Percentiles rank a stretch among this genome's conserved stretches.
Evolutionary conservation across 2,888 invertebrate genomes (phyloP).

Genomic region (Odontomyia ornata): DNA sequence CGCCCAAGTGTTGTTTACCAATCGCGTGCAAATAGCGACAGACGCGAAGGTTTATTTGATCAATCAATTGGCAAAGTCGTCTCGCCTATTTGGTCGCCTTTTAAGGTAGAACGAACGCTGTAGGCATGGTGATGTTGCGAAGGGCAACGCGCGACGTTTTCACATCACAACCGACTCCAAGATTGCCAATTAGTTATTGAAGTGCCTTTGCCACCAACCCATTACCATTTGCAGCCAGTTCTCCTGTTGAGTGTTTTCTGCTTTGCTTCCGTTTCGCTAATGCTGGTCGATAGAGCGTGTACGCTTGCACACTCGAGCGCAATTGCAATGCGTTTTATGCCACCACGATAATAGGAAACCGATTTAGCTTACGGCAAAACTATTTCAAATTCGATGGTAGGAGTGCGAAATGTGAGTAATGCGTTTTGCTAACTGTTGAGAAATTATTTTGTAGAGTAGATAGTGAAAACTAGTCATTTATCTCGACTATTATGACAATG

Average conservation of each 20-base stretch:
- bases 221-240: background rate
- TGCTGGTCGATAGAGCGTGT: no score
- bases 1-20: constrained; percentile 23
- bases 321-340: no score
- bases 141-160: constrained; percentile 31
- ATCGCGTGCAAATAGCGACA: background rate
- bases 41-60: constrained; percentile 20
- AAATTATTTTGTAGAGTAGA: no score
- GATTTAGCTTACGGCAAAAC: no score
- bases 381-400: no score
- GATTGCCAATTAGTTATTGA: background rate
- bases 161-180: background rate
- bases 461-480: no score
- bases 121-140: constrained; percentile 24
- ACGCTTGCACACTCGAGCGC: no score
- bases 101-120: background rate
- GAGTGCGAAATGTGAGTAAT: no score
- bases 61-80: constrained; percentile 34
- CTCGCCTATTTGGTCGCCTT: constrained; percentile 9
- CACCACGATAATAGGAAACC: no score
- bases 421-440: no score
- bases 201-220: background rate
- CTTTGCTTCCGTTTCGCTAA: background rate
- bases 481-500: no score
- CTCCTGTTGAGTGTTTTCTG: background rate